Percentiles rank a stretch among this genome's conserved stretches.
phyloP scores from a whole-genome alignment of 2,797 vertebrate genomes.

The Fundulus diaphanus region DNA sequence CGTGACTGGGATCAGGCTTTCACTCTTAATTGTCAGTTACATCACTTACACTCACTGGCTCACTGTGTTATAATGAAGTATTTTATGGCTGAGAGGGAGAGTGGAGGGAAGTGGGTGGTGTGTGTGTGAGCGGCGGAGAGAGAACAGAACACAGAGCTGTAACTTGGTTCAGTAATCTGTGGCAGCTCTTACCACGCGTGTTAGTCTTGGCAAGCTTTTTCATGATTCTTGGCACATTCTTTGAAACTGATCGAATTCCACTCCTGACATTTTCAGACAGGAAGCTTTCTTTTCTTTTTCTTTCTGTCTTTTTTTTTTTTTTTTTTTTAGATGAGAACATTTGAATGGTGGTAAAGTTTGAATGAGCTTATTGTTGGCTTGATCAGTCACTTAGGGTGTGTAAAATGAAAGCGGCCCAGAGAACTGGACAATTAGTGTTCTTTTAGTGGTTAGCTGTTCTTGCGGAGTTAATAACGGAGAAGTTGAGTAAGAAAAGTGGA shows the following conservation, averaged over 20 bases:
- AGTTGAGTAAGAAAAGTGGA: slow-evolving; percentile 28
- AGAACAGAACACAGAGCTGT: slow-evolving; percentile 82
- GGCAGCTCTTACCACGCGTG: slow-evolving; percentile 83
- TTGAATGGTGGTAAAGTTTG: slow-evolving; percentile 82
- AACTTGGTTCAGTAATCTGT: slow-evolving; percentile 84
- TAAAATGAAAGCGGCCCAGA: slow-evolving; percentile 66
- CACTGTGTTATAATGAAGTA: slow-evolving; percentile 82
- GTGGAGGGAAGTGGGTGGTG: slow-evolving; percentile 62
- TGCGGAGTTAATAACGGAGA: slow-evolving; percentile 39
- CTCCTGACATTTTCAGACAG: slow-evolving; percentile 84
- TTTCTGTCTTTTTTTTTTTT: slow-evolving; percentile 57
- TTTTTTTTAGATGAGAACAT: slow-evolving; percentile 78
- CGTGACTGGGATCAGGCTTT: slow-evolving; percentile 82
- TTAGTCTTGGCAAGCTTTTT: slow-evolving; percentile 83
- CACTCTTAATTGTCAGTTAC: slow-evolving; percentile 85
- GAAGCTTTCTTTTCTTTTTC: slow-evolving; percentile 72
- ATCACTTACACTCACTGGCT: slow-evolving; percentile 83
- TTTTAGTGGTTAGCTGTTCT: slow-evolving; percentile 45
- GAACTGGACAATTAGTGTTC: slow-evolving; percentile 69
- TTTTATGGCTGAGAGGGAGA: slow-evolving; percentile 81
- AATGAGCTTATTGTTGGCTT: slow-evolving; percentile 81
- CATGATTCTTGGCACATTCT: slow-evolving; percentile 85
- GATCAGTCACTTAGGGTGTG: slow-evolving; percentile 69
- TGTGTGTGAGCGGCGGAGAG: slow-evolving; percentile 62
- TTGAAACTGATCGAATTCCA: slow-evolving; percentile 84